Percentiles rank a stretch among this genome's conserved stretches.
These are phyloP conservation scores for Solenopsis fugax DNA, from an alignment of 1,140 invertebrate species.

Conservation along the genomic window DNA sequence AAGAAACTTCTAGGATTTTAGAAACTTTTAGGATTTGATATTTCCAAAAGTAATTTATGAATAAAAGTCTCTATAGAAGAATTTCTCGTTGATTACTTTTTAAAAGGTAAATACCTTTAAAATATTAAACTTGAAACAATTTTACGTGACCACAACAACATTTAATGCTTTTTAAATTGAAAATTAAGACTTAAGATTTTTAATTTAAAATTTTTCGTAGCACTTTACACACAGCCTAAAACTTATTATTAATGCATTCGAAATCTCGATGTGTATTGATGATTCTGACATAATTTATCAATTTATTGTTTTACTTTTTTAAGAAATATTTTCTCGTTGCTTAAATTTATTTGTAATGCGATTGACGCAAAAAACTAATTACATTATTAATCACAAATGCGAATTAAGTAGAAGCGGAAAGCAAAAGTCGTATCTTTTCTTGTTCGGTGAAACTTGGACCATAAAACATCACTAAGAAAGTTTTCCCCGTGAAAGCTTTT, in stretches of 20 bases:
- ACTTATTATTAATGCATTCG: neutral
- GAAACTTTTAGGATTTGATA: neutral
- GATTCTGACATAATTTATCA: neutral
- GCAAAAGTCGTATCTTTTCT: conserved; percentile 39
- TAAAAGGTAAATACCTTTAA: neutral
- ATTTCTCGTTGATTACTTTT: conserved; percentile 15
- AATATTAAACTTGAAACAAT: conserved; percentile 4
- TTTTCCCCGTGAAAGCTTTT: conserved; percentile 66
- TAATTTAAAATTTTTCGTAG: neutral
- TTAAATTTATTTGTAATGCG: neutral
- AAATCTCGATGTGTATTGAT: conserved; percentile 32
- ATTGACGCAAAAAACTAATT: conserved; percentile 35
- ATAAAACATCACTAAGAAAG: conserved; percentile 64
- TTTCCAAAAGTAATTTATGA: conserved; percentile 15
- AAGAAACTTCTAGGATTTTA: neutral
- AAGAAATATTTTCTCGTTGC: conserved; percentile 46
- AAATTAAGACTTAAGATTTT: neutral
- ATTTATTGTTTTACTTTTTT: conserved; percentile 29
- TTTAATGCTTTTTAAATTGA: neutral
- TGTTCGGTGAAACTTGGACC: conserved; percentile 53
- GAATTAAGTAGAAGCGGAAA: conserved; percentile 20
- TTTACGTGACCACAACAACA: neutral
- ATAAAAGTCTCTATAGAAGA: neutral
- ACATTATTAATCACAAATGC: conserved; percentile 12
- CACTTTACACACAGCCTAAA: neutral